A percentile compares a stretch with the other conserved stretches of the same genome.
Evolutionary conservation across 2,113 vertebrate genomes (phyloP).

Genomic region (Castor canadensis): DNA sequence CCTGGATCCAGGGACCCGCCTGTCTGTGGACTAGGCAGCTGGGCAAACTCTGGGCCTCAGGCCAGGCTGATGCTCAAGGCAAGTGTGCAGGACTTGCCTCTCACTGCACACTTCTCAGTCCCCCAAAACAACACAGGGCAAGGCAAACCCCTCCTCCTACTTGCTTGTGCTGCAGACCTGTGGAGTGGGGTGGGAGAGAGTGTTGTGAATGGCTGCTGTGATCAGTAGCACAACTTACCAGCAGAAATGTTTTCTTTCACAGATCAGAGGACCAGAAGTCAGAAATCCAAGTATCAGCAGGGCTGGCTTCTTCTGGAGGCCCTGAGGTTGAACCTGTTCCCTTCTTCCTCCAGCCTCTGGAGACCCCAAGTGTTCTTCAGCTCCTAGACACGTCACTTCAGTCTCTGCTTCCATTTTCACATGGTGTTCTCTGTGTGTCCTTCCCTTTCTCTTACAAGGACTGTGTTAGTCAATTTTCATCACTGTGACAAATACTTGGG

Average conservation of each 20-base stretch:
- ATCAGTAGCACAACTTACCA: background rate
- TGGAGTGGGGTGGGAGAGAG: background rate
- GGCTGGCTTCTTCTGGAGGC: background rate
- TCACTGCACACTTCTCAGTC: background rate
- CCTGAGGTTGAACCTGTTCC: background rate
- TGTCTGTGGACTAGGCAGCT: too few species aligned
- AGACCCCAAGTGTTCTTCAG: background rate
- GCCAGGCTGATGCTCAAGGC: rapidly evolving
- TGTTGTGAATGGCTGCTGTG: background rate
- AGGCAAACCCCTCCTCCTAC: background rate
- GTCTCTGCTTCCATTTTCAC: background rate
- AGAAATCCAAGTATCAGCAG: background rate
- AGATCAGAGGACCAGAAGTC: background rate
- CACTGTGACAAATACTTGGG: too few species aligned
- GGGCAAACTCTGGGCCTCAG: background rate
- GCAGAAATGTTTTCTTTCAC: background rate
- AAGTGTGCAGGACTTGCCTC: background rate
- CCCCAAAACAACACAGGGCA: rapidly evolving
- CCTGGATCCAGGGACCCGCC: background rate
- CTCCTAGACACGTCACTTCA: background rate
- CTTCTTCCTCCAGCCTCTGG: background rate
- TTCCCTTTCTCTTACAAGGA: too few species aligned
- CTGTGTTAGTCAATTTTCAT: too few species aligned
- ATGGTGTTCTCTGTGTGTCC: too few species aligned
- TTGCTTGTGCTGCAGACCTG: background rate